phyloP scores from a whole-genome alignment of 2,888 invertebrate genomes.

The Cryptus armator region DNA sequence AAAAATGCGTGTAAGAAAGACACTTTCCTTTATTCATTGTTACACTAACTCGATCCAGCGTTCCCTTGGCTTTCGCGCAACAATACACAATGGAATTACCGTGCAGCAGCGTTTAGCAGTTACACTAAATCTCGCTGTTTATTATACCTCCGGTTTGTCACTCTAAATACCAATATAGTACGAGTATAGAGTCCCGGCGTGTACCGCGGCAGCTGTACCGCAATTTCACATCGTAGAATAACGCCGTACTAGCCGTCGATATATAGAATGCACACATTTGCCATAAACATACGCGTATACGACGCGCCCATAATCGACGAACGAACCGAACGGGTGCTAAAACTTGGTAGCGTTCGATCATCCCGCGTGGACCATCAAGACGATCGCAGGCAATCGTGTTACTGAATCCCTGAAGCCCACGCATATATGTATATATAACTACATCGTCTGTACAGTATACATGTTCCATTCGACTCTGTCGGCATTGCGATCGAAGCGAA shows the following conservation, averaged over 20 bases:
- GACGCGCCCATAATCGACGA: constrained; percentile 23
- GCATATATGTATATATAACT: constrained; percentile 8
- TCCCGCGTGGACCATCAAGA: constrained; percentile 19
- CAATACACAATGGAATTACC: constrained; percentile 62
- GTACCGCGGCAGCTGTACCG: constrained; percentile 50
- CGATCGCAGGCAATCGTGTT: constrained; percentile 44
- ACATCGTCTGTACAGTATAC: not conserved
- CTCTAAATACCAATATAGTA: constrained; percentile 53
- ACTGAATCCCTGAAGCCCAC: constrained; percentile 39
- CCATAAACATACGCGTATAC: constrained; percentile 31
- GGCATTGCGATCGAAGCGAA: constrained; percentile 33
- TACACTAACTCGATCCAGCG: constrained; percentile 43
- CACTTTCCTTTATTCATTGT: constrained; percentile 61
- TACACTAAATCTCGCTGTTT: constrained; percentile 60
- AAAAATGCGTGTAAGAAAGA: constrained; percentile 1
- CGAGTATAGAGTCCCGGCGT: constrained; percentile 39
- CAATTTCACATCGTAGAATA: constrained; percentile 47
- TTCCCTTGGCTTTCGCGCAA: constrained; percentile 26
- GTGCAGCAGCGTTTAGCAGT: constrained; percentile 34
- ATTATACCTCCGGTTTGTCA: constrained; percentile 55
- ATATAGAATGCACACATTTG: constrained; percentile 34
- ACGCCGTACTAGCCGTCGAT: not conserved
- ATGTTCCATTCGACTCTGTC: not conserved
- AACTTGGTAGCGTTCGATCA: constrained; percentile 53
- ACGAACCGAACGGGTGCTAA: constrained; percentile 41